A percentile compares a stretch with the other conserved stretches of the same genome.
Evolutionary conservation across 2,113 vertebrate genomes (phyloP).

Genomic region (Phodopus roborovskii): DNA sequence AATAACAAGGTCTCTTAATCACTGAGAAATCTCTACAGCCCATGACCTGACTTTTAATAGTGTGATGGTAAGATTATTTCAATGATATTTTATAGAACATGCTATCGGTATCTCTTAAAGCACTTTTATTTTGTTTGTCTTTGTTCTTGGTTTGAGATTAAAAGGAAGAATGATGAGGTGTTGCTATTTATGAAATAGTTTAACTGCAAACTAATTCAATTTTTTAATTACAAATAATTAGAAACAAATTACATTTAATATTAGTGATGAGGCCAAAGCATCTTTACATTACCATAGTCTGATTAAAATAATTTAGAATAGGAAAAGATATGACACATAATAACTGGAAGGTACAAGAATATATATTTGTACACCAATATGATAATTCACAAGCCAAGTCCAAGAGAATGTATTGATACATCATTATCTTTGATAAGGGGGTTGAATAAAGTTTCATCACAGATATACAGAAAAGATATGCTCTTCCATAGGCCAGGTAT

Average conservation of each 20-base stretch:
- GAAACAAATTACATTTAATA: background rate
- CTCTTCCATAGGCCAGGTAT: background rate
- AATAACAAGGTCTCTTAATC: background rate
- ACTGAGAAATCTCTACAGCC: background rate
- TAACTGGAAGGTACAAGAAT: background rate
- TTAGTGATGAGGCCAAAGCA: background rate
- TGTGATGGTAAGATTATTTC: background rate
- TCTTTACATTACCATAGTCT: background rate
- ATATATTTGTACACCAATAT: background rate
- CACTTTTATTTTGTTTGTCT: background rate
- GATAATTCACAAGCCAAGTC: background rate
- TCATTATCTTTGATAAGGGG: background rate
- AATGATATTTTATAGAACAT: background rate
- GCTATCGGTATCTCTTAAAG: background rate
- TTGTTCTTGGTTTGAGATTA: background rate
- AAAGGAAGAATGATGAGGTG: background rate
- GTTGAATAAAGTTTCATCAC: background rate
- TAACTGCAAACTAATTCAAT: background rate
- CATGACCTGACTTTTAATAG: background rate
- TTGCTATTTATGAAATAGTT: background rate
- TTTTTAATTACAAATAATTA: background rate
- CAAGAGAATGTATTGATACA: background rate
- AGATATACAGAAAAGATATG: background rate
- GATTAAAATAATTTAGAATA: too few relatives aligned
- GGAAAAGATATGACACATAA: background rate